phyloP scores from a whole-genome alignment of 2,888 invertebrate genomes.

The Caenorhabditis afra region DNA sequence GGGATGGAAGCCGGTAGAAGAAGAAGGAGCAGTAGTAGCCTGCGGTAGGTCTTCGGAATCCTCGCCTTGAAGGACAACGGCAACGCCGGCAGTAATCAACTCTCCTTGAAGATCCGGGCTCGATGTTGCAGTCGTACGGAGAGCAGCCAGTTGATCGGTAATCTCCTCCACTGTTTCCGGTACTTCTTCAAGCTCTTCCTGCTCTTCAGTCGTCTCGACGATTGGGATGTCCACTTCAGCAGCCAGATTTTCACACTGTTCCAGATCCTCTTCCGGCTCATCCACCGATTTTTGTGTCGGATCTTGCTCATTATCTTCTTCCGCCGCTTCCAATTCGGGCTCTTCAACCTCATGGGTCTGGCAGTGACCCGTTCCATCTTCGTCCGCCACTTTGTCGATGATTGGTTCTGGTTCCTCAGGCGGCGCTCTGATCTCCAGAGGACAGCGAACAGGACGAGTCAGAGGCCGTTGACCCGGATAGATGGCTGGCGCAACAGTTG shows the following conservation, averaged over 20 bases:
- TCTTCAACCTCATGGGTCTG: too few species aligned
- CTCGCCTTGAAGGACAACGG: conserved; percentile 13
- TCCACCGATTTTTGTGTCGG: neutral
- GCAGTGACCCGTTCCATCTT: too few species aligned
- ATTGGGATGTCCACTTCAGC: neutral
- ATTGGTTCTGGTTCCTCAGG: neutral
- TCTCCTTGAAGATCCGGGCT: conserved; percentile 17
- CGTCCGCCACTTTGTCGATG: too few species aligned
- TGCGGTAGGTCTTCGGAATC: conserved; percentile 11
- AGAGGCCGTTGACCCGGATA: conserved; percentile 1
- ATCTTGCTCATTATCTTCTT: neutral
- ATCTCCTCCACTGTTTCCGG: neutral
- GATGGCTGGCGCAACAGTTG: neutral
- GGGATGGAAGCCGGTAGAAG: neutral
- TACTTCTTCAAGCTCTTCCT: too few species aligned
- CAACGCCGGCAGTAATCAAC: conserved; percentile 18
- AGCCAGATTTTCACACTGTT: neutral
- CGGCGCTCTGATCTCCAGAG: neutral
- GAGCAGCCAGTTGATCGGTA: neutral
- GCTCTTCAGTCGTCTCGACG: neutral
- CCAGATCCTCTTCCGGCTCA: too few species aligned
- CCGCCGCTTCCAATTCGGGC: neutral
- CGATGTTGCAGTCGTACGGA: neutral
- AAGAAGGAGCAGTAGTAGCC: neutral
- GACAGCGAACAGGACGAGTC: neutral